Percentiles rank a stretch among this genome's conserved stretches.
phyloP scores from a whole-genome alignment of 2,888 invertebrate species.

The Chalcosyrphus nemorum region DNA sequence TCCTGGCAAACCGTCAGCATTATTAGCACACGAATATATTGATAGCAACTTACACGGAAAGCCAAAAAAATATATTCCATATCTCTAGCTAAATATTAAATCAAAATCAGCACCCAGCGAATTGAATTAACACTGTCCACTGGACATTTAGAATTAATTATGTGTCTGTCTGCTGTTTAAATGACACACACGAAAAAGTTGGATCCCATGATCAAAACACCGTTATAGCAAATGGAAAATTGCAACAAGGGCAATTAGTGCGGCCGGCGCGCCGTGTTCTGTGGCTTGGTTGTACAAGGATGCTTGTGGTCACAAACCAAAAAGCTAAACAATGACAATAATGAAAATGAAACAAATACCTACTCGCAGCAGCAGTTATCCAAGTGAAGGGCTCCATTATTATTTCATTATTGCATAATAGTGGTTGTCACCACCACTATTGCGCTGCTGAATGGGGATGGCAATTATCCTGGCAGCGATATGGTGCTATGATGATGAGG shows the following conservation, averaged over 20 bases:
- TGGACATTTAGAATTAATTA: not conserved
- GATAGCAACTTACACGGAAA: too few species aligned
- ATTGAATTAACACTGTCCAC: not conserved
- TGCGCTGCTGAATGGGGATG: too few species aligned
- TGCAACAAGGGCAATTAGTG: not conserved
- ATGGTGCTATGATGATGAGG: too few species aligned
- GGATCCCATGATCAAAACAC: constrained; percentile 6
- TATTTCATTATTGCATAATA: constrained; percentile 14
- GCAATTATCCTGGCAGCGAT: too few species aligned
- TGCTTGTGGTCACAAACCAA: not conserved
- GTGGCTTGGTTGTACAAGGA: not conserved
- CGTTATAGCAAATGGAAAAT: not conserved
- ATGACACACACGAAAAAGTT: not conserved
- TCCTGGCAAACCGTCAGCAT: too few species aligned
- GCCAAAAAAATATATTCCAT: too few species aligned
- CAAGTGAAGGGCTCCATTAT: constrained; percentile 7
- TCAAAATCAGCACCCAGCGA: too few species aligned
- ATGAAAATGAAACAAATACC: constrained; percentile 9
- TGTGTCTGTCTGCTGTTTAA: not conserved
- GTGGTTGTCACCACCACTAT: not conserved
- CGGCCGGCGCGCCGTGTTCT: not conserved
- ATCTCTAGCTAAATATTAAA: too few species aligned
- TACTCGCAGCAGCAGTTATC: too few species aligned
- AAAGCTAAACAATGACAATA: not conserved
- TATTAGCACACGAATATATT: too few species aligned